A percentile compares a stretch with the other conserved stretches of the same genome.
phyloP scores from a whole-genome alignment of 2,888 invertebrate species.

The Sarcophaga rosellei region DNA sequence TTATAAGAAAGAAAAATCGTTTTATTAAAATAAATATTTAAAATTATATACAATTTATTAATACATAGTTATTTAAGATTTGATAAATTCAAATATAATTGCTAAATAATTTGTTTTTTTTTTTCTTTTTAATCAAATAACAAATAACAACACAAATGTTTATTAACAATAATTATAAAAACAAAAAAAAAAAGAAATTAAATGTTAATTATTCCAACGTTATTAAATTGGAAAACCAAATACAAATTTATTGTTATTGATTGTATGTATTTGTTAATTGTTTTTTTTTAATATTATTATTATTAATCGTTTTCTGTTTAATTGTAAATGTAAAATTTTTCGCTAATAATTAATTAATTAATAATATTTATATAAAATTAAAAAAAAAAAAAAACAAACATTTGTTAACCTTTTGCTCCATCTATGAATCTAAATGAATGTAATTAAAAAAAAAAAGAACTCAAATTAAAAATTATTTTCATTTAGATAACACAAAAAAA shows the following conservation, averaged over 20 bases:
- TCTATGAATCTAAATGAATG: background rate
- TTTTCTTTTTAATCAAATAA: slow-evolving; percentile 15
- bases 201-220: slow-evolving; percentile 20
- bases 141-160: background rate
- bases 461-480: background rate
- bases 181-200: background rate
- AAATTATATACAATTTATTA: slow-evolving; percentile 25
- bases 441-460: background rate
- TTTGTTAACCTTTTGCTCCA: background rate
- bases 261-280: slow-evolving; percentile 28
- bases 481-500: background rate
- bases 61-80: slow-evolving; percentile 32
- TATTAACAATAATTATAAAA: background rate
- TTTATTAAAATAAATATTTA: slow-evolving; percentile 3
- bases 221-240: background rate
- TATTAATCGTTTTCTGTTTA: background rate
- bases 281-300: background rate
- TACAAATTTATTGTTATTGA: slow-evolving; percentile 17
- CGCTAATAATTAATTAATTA: background rate
- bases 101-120: slow-evolving; percentile 38
- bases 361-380: background rate
- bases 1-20: slow-evolving; percentile 21
- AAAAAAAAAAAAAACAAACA: background rate
- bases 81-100: slow-evolving; percentile 16
- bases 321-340: background rate